Evolutionary conservation across 2,888 invertebrate genomes (phyloP).

Genomic region (Pyralis farinalis): DNA sequence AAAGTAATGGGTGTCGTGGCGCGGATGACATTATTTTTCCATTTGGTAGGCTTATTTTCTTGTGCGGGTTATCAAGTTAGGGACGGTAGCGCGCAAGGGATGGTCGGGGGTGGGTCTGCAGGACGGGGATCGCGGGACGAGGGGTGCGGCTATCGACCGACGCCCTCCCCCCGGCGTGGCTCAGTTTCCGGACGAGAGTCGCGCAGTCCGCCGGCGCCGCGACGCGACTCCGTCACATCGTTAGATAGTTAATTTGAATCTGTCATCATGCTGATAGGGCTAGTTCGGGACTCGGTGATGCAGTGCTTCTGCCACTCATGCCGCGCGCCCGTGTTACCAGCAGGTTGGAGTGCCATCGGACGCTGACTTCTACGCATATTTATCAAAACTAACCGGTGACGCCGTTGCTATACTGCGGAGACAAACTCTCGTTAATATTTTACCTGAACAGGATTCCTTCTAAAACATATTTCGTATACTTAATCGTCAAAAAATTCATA

Average conservation of each 20-base stretch:
- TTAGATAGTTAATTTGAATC: conserved; percentile 72
- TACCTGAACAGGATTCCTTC: conserved; percentile 20
- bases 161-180: conserved; percentile 77
- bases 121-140: conserved; percentile 60
- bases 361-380: conserved; percentile 17
- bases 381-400: conserved; percentile 36
- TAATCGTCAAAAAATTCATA: too few relatives aligned
- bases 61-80: conserved; percentile 76
- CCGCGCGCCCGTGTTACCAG: conserved; percentile 89
- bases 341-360: conserved; percentile 80
- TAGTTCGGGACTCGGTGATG: conserved; percentile 95
- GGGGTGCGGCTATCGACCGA: conserved; percentile 82
- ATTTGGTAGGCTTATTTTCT: conserved; percentile 78
- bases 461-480: too few relatives aligned
- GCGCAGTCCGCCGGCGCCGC: conserved; percentile 82
- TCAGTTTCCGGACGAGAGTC: conserved; percentile 83
- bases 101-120: conserved; percentile 65
- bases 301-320: conserved; percentile 97
- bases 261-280: conserved; percentile 90
- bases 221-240: conserved; percentile 68
- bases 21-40: conserved; percentile 73
- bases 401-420: conserved; percentile 47
- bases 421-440: conserved; percentile 41
- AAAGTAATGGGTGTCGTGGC: conserved; percentile 58
- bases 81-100: conserved; percentile 63